phyloP scores from a whole-genome alignment of 2,888 invertebrate species.

The Amphipoea oculea region DNA sequence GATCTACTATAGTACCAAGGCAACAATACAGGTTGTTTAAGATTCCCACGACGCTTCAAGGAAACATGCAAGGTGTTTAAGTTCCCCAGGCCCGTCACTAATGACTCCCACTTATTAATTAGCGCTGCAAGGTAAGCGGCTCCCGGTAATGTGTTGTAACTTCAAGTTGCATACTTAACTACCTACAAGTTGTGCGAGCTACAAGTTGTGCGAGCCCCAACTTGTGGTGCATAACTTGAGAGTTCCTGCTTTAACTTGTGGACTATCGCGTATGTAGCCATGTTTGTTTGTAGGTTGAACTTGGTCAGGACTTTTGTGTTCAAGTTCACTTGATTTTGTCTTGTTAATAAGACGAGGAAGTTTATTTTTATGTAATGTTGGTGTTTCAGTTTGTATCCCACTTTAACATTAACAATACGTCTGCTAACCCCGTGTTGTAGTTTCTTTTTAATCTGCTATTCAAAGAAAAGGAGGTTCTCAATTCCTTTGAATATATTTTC shows the following conservation, averaged over 20 bases:
- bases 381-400: not conserved
- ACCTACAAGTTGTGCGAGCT: constrained; percentile 27
- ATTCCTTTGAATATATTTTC: not conserved
- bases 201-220: constrained; percentile 21
- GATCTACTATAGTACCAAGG: not conserved
- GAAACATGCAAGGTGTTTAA: no score
- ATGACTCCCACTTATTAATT: constrained; percentile 37
- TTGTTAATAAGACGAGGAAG: not conserved
- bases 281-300: constrained; percentile 11
- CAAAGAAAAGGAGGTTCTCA: not conserved
- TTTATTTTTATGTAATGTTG: not conserved
- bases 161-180: constrained; percentile 33
- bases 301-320: not conserved
- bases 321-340: not conserved
- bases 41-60: no score
- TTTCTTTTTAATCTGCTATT: not conserved
- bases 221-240: constrained; percentile 18
- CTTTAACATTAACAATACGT: not conserved
- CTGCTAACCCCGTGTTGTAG: not conserved
- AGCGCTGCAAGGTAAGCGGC: constrained; percentile 39
- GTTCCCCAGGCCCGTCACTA: constrained; percentile 18
- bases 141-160: constrained; percentile 35
- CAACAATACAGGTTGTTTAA: not conserved
- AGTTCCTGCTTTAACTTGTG: constrained; percentile 1
- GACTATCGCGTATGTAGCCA: not conserved